Evolutionary conservation across 2,113 vertebrate species (phyloP).

Genomic region (Ciconia stormi): DNA sequence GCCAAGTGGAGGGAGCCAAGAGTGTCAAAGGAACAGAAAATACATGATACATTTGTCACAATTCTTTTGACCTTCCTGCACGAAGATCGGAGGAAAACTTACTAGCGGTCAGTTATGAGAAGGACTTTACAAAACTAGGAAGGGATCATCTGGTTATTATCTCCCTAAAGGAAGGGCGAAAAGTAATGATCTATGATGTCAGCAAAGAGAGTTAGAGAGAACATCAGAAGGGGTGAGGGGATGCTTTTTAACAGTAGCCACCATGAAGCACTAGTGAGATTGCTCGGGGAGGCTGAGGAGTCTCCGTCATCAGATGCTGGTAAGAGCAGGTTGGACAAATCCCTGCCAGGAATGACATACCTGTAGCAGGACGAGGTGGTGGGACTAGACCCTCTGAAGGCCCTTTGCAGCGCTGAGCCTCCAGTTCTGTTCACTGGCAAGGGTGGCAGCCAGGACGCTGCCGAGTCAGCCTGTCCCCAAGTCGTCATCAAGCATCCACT

Average conservation of each 20-base stretch:
- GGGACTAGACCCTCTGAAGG: not conserved
- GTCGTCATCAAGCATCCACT: not conserved
- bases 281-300: rapidly evolving
- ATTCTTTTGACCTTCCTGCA: not conserved
- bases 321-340: not conserved
- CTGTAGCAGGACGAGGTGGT: rapidly evolving
- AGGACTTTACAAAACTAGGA: not conserved
- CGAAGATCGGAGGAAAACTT: not conserved
- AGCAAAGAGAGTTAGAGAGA: not conserved
- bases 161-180: not conserved
- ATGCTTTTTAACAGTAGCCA: not conserved
- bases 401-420: not conserved
- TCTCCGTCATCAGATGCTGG: not conserved
- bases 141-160: not conserved
- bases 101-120: too few relatives aligned
- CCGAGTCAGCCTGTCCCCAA: not conserved
- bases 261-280: rapidly evolving
- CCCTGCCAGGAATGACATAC: not conserved
- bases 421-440: not conserved
- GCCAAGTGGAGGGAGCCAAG: not conserved
- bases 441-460: not conserved
- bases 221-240: not conserved
- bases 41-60: not conserved
- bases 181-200: not conserved
- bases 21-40: not conserved